Evolutionary conservation across 92 coral and sea anemone genomes (phyloP), one percentile per base, ranked within the genome.

Genomic region (Actinernus sp.): DNA sequence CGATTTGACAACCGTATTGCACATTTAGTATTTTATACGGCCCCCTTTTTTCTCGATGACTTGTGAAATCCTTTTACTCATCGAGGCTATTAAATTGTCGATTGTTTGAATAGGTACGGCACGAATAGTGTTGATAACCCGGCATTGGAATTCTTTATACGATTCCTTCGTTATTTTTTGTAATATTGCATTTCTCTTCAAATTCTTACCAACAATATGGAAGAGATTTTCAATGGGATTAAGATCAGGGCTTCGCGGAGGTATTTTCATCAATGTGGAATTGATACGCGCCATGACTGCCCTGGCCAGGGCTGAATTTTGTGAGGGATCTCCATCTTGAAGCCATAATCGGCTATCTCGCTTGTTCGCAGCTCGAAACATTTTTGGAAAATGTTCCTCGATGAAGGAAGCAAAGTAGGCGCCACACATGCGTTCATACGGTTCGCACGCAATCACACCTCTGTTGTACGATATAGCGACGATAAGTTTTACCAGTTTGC

Each of bases 241-340:
- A 7, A 79, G 26, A 43, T 76, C 76, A 2, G 84, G 76, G 25
- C 65, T 62, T 26, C 68, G 13, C 1, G 84, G 84, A 14, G 73
- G 86, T 11, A 69, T 78, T 57, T 68, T 58, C n/a, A 79, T 47
- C 23, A 79, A 44, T 55, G 58, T 49, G 56, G 51, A 52, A 29
- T 69, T 22, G 28, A 57, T 45, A 34, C 33, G 36, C 7, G 40
- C 54, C 79, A 70, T 59, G 9, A 73, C 86, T n/a, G 48, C 32
- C 26, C 62, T 27, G 22, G 88, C 82, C 36, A 34, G 13, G 21
- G 55, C 49, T 62, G 74, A 62, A 43, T 81, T 81, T 63, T 80
- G 81, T 12, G 65, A 48, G 22, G 89, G 79, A 38, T 83, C 73
- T 17, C 89, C 73, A 31, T 83, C 89, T 58, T 83, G 84, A 17